phyloP scores from a whole-genome alignment of 2,113 vertebrate species.

The Setophaga coronata region DNA sequence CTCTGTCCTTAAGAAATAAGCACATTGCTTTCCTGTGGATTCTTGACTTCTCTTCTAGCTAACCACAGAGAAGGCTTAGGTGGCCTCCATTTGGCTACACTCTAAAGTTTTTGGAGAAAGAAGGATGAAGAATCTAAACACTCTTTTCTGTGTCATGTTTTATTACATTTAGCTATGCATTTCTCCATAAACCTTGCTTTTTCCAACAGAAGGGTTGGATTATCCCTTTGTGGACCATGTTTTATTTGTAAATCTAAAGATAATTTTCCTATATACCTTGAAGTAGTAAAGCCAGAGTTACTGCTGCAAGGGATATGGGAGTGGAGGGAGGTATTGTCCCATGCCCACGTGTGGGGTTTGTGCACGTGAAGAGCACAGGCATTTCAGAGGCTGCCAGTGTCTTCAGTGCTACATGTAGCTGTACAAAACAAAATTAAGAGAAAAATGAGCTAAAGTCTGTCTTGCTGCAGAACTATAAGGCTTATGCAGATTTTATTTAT shows the following conservation, averaged over 20 bases:
- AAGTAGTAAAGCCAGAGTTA: conserved; percentile 6
- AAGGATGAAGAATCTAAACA: background rate
- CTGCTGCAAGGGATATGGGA: background rate
- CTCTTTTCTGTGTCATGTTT: background rate
- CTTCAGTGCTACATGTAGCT: conserved; percentile 32
- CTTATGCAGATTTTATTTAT: background rate
- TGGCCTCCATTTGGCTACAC: background rate
- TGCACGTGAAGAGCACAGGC: background rate
- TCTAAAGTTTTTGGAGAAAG: background rate
- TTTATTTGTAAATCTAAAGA: background rate
- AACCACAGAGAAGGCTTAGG: background rate
- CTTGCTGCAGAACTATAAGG: conserved; percentile 4
- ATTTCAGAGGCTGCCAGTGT: background rate
- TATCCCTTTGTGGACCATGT: conserved; percentile 3
- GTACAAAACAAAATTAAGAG: background rate
- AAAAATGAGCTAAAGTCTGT: conserved; percentile 18
- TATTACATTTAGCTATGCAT: background rate
- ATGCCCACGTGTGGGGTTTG: background rate
- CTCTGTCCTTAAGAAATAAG: background rate
- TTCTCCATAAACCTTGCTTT: conserved; percentile 5
- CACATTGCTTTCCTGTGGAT: background rate
- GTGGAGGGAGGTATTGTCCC: background rate
- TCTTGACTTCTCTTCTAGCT: background rate
- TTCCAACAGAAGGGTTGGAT: background rate
- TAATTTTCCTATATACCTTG: background rate